These are phyloP conservation scores for Otolemur garnettii DNA, from an alignment of 2,113 vertebrate genomes.

Conservation along the genomic window DNA sequence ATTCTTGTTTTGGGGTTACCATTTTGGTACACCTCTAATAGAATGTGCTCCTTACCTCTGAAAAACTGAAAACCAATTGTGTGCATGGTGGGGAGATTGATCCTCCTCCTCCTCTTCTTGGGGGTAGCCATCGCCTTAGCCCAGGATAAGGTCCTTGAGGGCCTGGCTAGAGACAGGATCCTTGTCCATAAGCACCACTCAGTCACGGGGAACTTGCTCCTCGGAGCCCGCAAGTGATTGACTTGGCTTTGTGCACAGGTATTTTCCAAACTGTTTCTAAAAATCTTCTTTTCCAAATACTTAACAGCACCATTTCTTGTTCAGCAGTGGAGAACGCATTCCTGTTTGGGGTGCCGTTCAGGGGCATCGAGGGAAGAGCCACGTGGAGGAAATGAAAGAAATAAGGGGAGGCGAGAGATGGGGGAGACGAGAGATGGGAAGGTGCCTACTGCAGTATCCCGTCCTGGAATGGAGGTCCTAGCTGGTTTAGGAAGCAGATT, in stretches of 20 bases:
- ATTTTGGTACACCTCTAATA: neutral
- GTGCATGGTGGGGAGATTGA: neutral
- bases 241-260: neutral
- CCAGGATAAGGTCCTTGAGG: neutral
- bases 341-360: neutral
- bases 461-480: fast-evolving
- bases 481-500: neutral
- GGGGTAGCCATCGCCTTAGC: neutral
- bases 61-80: neutral
- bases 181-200: fast-evolving
- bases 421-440: no score
- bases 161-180: neutral
- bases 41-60: neutral
- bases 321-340: neutral
- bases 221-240: neutral
- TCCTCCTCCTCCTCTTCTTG: neutral
- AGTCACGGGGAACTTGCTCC: neutral
- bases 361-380: neutral
- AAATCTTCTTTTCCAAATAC: neutral
- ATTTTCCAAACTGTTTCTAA: neutral
- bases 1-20: neutral
- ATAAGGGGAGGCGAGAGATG: fast-evolving
- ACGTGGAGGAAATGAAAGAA: neutral
- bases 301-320: neutral
- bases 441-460: neutral